Percentiles rank a stretch among this genome's conserved stretches.
Evolutionary conservation across 2,888 invertebrate species (phyloP).

Genomic region (Platerodrilus igneus): DNA sequence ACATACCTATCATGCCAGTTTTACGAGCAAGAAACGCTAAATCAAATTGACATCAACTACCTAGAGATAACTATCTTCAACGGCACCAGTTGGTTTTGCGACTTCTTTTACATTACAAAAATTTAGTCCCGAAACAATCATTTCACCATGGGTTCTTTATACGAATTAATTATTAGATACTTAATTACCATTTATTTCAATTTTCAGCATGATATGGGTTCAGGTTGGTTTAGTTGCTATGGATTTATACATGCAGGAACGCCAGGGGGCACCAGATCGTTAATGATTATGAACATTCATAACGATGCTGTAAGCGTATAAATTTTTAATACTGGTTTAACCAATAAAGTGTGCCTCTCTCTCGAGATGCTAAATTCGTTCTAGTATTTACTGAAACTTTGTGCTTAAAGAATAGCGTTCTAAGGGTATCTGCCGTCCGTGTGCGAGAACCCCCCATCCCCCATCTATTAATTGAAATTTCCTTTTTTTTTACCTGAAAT

Average conservation of each 20-base stretch:
- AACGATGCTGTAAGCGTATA: too few species aligned
- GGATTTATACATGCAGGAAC: slow-evolving; percentile 22
- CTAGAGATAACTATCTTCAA: slow-evolving; percentile 20
- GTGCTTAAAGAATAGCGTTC: too few species aligned
- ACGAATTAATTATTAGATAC: slow-evolving; percentile 35
- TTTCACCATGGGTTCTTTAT: slow-evolving; percentile 29
- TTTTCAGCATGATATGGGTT: slow-evolving; percentile 32
- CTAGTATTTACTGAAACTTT: too few species aligned
- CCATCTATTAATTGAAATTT: too few species aligned
- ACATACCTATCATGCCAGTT: slow-evolving; percentile 30
- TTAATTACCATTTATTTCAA: slow-evolving; percentile 38
- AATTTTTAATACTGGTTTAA: too few species aligned
- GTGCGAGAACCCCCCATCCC: too few species aligned
- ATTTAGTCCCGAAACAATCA: slow-evolving; percentile 22
- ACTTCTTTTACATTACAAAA: too few species aligned
- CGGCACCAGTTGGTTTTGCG: too few species aligned
- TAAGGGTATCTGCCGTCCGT: too few species aligned
- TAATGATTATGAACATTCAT: slow-evolving; percentile 34
- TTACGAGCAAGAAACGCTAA: slow-evolving; percentile 37
- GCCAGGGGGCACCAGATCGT: slow-evolving; percentile 29
- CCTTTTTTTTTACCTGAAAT: too few species aligned
- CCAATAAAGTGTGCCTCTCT: too few species aligned
- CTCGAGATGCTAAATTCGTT: too few species aligned
- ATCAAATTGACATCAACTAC: slow-evolving; percentile 34
- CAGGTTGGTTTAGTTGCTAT: slow-evolving; percentile 19